A percentile compares a stretch with the other conserved stretches of the same genome.
These are phyloP conservation scores for Smittia aterrima DNA, from an alignment of 2,888 invertebrate genomes.

Conservation along the genomic window DNA sequence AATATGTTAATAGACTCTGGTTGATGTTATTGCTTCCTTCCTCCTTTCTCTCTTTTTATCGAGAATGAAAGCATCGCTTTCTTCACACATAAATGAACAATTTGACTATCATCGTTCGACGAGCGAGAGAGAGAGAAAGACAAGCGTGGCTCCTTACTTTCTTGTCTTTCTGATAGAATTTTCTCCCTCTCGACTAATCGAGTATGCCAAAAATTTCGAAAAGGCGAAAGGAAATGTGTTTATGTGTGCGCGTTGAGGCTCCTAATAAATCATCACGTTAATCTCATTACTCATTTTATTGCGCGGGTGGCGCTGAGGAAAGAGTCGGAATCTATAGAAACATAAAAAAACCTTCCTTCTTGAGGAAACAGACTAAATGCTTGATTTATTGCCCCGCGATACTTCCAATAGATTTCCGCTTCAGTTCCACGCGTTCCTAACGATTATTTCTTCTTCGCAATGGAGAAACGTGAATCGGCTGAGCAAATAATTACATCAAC, in stretches of 20 bases:
- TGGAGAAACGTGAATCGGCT: constrained; percentile 8
- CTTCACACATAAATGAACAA: constrained; percentile 37
- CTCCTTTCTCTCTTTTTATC: not conserved
- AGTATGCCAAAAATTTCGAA: constrained; percentile 9
- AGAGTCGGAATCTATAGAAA: constrained; percentile 25
- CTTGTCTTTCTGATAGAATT: not conserved
- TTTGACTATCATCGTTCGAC: constrained; percentile 28
- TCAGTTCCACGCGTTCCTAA: not conserved
- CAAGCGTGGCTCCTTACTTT: not conserved
- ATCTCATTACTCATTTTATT: constrained; percentile 41
- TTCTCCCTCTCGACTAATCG: not conserved
- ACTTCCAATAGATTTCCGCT: constrained; percentile 21
- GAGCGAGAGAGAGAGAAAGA: not conserved
- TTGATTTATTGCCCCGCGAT: constrained; percentile 37
- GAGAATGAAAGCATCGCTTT: not conserved
- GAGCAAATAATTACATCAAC: constrained; percentile 36
- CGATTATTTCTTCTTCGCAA: not conserved
- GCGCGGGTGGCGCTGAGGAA: not conserved
- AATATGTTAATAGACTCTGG: constrained; percentile 32
- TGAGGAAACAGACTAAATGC: constrained; percentile 34
- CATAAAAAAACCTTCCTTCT: constrained; percentile 6
- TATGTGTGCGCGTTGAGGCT: constrained; percentile 19
- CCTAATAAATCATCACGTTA: constrained; percentile 40
- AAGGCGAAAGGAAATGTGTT: not conserved
- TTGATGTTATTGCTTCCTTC: not conserved